Evolutionary conservation across 92 coral and sea anemone genomes (phyloP).

Genomic region (Virgularia gustaviana): DNA sequence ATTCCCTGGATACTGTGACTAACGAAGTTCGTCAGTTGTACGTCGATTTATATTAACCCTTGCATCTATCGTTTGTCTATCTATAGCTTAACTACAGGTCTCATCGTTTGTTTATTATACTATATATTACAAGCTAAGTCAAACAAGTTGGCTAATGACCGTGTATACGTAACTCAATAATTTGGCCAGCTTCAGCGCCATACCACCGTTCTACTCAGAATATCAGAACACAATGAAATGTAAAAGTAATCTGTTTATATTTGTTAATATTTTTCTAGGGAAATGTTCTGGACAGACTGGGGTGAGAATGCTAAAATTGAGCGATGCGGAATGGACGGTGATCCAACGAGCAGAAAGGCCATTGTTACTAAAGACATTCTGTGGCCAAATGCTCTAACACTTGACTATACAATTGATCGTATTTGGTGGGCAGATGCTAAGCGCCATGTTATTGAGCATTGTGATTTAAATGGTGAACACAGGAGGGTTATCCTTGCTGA

Average conservation of each 20-base stretch:
- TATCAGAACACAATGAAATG: neutral
- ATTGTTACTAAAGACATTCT: slow-evolving; percentile 34
- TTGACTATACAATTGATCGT: slow-evolving; percentile 58
- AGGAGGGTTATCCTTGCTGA: slow-evolving; percentile 41
- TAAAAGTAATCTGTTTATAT: neutral
- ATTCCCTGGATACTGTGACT: too few relatives aligned
- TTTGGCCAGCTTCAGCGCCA: too few relatives aligned
- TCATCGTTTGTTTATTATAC: too few relatives aligned
- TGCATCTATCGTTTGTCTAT: too few relatives aligned
- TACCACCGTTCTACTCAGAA: too few relatives aligned
- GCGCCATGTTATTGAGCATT: slow-evolving; percentile 55
- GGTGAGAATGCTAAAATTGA: slow-evolving; percentile 61
- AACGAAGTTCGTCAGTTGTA: too few relatives aligned
- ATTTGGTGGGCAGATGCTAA: slow-evolving; percentile 76
- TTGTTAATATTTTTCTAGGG: slow-evolving; percentile 29
- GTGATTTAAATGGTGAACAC: slow-evolving; percentile 51
- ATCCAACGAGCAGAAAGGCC: slow-evolving; percentile 43
- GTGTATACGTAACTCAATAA: too few relatives aligned
- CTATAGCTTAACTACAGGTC: too few relatives aligned
- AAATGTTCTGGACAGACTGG: slow-evolving; percentile 80
- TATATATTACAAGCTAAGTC: too few relatives aligned
- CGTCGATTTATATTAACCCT: too few relatives aligned
- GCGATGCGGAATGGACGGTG: slow-evolving; percentile 69
- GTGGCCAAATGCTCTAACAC: slow-evolving; percentile 70
- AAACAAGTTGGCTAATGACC: too few relatives aligned